A percentile compares a stretch with the other conserved stretches of the same genome.
Evolutionary conservation across 2,888 invertebrate genomes (phyloP).

Genomic region (Hybos culiciformis): DNA sequence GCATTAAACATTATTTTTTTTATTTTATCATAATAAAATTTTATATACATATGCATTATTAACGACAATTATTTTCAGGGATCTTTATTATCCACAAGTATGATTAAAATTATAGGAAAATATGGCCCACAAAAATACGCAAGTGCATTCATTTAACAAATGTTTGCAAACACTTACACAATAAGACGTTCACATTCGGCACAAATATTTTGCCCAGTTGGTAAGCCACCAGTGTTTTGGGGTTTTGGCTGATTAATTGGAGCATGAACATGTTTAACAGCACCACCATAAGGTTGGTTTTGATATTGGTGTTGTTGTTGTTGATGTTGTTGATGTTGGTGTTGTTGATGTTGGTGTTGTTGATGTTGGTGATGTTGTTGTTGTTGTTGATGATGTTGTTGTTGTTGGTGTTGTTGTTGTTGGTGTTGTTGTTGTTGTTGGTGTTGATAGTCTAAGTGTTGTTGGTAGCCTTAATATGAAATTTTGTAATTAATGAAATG

Average conservation of each 20-base stretch:
- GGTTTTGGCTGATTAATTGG: conserved; percentile 54
- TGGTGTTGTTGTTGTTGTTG: conserved; percentile 18
- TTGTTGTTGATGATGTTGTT: conserved; percentile 18
- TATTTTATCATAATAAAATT: conserved; percentile 5
- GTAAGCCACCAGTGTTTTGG: conserved; percentile 58
- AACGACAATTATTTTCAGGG: too few relatives aligned
- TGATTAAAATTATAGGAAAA: too few relatives aligned
- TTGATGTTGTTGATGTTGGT: conserved; percentile 18
- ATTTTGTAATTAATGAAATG: not conserved
- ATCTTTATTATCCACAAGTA: too few relatives aligned
- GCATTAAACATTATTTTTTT: conserved; percentile 9
- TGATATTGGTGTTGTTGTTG: conserved; percentile 19
- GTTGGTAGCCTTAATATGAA: not conserved
- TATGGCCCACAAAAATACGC: too few relatives aligned
- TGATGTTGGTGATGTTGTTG: conserved; percentile 18
- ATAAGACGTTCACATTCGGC: conserved; percentile 94
- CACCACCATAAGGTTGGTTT: conserved; percentile 14
- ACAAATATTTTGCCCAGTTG: conserved; percentile 86
- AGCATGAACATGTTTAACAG: conserved; percentile 54
- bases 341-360: conserved; percentile 12
- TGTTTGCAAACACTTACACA: conserved; percentile 62
- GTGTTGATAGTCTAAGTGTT: conserved; percentile 6
- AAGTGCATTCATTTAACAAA: not conserved
- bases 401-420: conserved; percentile 14
- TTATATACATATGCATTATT: too few relatives aligned